Conservation (phyloP, 2,888 invertebrate genomes). For the Tipula vernalis region DNA sequence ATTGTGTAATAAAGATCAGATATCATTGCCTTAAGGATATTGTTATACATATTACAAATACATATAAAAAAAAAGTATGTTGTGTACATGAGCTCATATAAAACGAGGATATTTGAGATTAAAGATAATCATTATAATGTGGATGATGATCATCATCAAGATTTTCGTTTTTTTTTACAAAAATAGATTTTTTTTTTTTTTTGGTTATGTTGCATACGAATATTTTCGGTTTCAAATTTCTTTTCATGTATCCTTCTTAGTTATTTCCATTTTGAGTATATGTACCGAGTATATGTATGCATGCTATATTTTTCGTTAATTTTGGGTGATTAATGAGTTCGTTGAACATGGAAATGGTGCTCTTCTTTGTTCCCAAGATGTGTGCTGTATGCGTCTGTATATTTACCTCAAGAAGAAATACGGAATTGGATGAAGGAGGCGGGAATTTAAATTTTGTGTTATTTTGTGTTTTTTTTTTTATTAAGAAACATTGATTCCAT, state of each 20-base stretch:
- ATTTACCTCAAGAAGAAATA: background rate
- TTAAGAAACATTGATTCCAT: background rate
- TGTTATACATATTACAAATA: background rate
- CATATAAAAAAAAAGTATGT: background rate
- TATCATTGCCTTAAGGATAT: conserved; percentile 10
- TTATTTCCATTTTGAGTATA: background rate
- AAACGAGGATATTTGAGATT: conserved; percentile 8
- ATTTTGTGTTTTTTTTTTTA: background rate
- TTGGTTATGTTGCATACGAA: background rate
- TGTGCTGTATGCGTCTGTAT: background rate
- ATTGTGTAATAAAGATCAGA: conserved; percentile 10
- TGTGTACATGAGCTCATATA: background rate
- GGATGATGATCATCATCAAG: conserved; percentile 5
- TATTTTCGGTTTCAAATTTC: background rate
- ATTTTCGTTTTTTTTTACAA: background rate
- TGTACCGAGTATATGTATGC: background rate
- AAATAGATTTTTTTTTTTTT: background rate
- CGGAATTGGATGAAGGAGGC: background rate
- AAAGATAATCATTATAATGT: conserved; percentile 5
- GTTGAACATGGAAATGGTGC: background rate
- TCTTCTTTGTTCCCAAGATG: background rate
- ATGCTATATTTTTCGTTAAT: background rate
- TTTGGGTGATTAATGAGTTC: background rate
- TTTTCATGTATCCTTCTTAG: background rate
- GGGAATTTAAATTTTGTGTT: background rate